phyloP scores from a whole-genome alignment of 2,888 invertebrate genomes.

The Erynnis tages region DNA sequence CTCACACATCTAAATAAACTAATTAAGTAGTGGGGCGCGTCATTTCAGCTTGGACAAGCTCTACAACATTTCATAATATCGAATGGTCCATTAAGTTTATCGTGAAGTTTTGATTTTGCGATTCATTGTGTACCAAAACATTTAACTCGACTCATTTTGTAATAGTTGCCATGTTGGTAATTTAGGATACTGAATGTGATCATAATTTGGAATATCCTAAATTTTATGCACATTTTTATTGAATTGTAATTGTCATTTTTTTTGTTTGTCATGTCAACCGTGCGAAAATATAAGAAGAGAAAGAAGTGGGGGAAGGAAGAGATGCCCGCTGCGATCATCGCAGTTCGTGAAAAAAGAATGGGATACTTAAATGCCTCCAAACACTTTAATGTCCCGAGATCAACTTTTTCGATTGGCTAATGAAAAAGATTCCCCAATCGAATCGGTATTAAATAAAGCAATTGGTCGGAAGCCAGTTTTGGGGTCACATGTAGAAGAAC shows the following conservation, averaged over 20 bases:
- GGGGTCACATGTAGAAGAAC: too few relatives aligned
- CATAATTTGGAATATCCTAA: constrained; percentile 1
- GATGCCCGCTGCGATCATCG: not conserved
- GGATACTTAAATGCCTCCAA: not conserved
- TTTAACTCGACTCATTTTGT: too few relatives aligned
- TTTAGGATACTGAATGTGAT: not conserved
- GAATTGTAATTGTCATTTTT: not conserved
- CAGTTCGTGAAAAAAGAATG: not conserved
- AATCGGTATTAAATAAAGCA: not conserved
- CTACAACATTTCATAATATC: too few relatives aligned
- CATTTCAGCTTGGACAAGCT: too few relatives aligned
- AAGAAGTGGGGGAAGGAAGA: not conserved
- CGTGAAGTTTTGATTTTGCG: too few relatives aligned
- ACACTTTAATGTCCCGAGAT: not conserved
- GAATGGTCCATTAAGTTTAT: too few relatives aligned
- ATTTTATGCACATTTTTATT: not conserved
- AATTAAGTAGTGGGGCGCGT: too few relatives aligned
- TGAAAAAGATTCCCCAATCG: not conserved
- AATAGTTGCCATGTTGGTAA: too few relatives aligned
- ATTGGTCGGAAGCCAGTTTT: not conserved
- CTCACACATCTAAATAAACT: too few relatives aligned
- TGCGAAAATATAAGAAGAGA: not conserved
- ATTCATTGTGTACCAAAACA: too few relatives aligned
- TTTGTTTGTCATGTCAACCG: not conserved
- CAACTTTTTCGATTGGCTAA: not conserved